phyloP scores from a whole-genome alignment of 53 echinoderm and acorn worm genomes.

The Stichopus horrens region DNA sequence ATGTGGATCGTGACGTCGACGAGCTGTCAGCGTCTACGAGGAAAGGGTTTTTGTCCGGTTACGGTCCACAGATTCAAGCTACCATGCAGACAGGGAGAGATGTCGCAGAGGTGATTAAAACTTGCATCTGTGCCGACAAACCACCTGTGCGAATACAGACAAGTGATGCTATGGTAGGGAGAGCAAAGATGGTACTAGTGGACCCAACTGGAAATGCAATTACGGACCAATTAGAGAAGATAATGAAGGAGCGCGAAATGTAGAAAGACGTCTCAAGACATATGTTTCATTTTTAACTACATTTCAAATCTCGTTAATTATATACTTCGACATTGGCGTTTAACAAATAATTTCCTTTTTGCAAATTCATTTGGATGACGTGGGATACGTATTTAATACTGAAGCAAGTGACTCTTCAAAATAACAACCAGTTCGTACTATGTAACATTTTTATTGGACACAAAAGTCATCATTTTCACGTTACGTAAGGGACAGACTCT shows the following conservation, averaged over 20 bases:
- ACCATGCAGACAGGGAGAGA: conserved; percentile 12
- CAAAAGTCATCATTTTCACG: too few relatives aligned
- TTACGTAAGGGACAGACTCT: too few relatives aligned
- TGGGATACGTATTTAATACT: too few relatives aligned
- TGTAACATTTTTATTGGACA: too few relatives aligned
- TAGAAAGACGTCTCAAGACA: too few relatives aligned
- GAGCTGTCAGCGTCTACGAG: background rate
- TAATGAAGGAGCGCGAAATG: background rate
- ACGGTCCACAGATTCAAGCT: background rate
- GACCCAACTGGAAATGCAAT: background rate
- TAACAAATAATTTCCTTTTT: too few relatives aligned
- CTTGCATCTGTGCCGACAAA: background rate
- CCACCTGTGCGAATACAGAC: conserved; percentile 11
- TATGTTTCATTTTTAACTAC: too few relatives aligned
- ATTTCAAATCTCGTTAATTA: too few relatives aligned
- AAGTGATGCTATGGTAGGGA: background rate
- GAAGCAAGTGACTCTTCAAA: too few relatives aligned
- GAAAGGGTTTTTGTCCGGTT: background rate
- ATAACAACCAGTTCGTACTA: too few relatives aligned
- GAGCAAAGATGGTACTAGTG: background rate
- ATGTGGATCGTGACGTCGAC: background rate
- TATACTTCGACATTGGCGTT: too few relatives aligned
- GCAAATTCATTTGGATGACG: too few relatives aligned
- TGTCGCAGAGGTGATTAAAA: background rate
- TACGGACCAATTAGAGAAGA: background rate